A percentile compares a stretch with the other conserved stretches of the same genome.
phyloP scores from a whole-genome alignment of 2,888 invertebrate species.

The Baccha elongata region DNA sequence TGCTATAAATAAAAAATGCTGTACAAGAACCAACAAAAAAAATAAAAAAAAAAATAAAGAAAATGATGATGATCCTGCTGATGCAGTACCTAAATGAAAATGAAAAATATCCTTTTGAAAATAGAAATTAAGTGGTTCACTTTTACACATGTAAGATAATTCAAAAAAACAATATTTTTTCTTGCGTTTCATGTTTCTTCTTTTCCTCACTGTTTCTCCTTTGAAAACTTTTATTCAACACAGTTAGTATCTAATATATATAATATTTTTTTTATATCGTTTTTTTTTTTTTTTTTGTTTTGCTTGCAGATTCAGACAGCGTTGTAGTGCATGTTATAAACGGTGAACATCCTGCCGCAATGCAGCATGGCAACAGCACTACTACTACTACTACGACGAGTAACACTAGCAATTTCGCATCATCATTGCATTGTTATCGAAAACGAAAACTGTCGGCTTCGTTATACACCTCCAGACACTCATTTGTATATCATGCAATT shows the following conservation, averaged over 20 bases:
- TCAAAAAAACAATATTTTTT: conserved; percentile 32
- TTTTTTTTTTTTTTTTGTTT: conserved; percentile 29
- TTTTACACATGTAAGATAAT: conserved; percentile 55
- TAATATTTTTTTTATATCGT: conserved; percentile 7
- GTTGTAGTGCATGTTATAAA: conserved; percentile 92
- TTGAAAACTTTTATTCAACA: background rate
- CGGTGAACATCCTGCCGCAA: conserved; percentile 87
- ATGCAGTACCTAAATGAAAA: conserved; percentile 41
- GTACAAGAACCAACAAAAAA: conserved; percentile 23
- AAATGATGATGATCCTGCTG: conserved; percentile 24
- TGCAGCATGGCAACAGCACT: conserved; percentile 84
- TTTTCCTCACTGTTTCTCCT: background rate
- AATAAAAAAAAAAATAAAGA: background rate
- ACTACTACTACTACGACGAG: conserved; percentile 53
- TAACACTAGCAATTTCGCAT: conserved; percentile 78
- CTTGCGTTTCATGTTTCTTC: conserved; percentile 4
- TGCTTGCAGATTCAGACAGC: conserved; percentile 88
- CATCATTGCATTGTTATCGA: conserved; percentile 75
- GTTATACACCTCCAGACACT: conserved; percentile 33
- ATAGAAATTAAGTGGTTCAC: conserved; percentile 68
- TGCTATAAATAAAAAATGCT: conserved; percentile 55
- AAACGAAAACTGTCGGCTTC: conserved; percentile 44
- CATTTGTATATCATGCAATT: conserved; percentile 40
- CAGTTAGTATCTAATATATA: no score
- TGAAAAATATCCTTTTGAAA: conserved; percentile 50